These are phyloP conservation scores for Agonopterix subpropinquella DNA, from an alignment of 2,888 invertebrate genomes.

Conservation along the genomic window DNA sequence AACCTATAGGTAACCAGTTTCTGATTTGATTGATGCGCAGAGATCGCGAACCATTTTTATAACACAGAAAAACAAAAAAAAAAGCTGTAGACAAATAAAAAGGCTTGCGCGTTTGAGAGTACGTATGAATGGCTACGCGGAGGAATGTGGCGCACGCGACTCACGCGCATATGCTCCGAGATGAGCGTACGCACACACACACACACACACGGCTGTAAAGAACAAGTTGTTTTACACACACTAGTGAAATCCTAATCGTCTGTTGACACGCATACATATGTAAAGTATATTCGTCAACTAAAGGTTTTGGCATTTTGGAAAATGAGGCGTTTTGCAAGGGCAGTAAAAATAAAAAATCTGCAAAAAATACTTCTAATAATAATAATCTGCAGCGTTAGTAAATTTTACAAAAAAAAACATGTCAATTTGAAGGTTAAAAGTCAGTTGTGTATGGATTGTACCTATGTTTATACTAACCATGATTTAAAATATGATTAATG, in stretches of 20 bases:
- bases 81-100: constrained; percentile 40
- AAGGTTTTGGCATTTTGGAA: constrained; percentile 10
- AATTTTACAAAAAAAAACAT: no score
- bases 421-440: no score
- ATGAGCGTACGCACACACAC: constrained; percentile 19
- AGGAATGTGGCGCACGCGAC: constrained; percentile 66
- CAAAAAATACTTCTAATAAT: no score
- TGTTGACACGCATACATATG: constrained; percentile 30
- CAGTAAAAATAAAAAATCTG: no score
- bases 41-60: no score
- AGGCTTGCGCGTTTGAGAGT: constrained; percentile 32
- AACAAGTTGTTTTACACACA: constrained; percentile 53
- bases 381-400: no score
- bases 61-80: constrained; percentile 28
- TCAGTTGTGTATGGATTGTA: no score
- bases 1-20: no score
- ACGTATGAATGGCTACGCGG: constrained; percentile 63
- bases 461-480: no score
- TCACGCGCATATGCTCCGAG: constrained; percentile 12
- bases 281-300: constrained; percentile 34
- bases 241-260: constrained; percentile 16
- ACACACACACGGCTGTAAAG: constrained; percentile 34
- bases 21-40: no score
- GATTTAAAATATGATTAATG: no score
- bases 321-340: no score